Evolutionary conservation across 2,888 invertebrate species (phyloP), one percentile per base, ranked within the genome.

Genomic region (Encarsia formosa): DNA sequence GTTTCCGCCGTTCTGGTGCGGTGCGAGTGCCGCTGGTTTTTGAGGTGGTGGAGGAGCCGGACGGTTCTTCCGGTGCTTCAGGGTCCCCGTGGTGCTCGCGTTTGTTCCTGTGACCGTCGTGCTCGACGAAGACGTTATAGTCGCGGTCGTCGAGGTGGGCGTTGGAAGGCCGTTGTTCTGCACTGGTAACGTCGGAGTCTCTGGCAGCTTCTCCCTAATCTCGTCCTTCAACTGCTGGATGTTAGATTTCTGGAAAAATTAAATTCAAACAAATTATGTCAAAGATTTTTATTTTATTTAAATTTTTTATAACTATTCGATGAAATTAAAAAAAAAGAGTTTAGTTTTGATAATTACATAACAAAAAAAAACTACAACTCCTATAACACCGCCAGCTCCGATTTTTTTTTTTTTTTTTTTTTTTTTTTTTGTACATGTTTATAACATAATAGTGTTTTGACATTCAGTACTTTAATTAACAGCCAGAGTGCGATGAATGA

Each of bases 1-100:
- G 73, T 59, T 61, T 79, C 16, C 8, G 5, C n/a, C 9, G n/a
- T 24, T 24, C 4, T 40, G 23, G 4, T 40, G 40, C 5, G 34
- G 34, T 5, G 9, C 5, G 72, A 66, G 69, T 8, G n/a, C 44
- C n/a, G 13, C 18, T 56, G 68, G 70, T 64, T 61, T 73, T 59
- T 61, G 79, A 16, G 75, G 80, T 2, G 87, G 87, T 52, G 83
- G 87, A 40, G 86, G 87, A 26, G 88, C 86, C 15, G 87, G 87
- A 54, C 87, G 70, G 39, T 84, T 84, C 65, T 81, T 80, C 61
- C 83, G 82, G 37, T 83, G 78, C 63, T 83, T 81, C 62, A 84
- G 65, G 1, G 85, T 84, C 51, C 82, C 84, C 13, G 81, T 82
- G 24, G 77, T 66, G 54, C 66, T 65, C 39, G 68, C 68, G 52